Evolutionary conservation across 2,113 vertebrate species (phyloP).

Genomic region (Protomyctophum bolini): DNA sequence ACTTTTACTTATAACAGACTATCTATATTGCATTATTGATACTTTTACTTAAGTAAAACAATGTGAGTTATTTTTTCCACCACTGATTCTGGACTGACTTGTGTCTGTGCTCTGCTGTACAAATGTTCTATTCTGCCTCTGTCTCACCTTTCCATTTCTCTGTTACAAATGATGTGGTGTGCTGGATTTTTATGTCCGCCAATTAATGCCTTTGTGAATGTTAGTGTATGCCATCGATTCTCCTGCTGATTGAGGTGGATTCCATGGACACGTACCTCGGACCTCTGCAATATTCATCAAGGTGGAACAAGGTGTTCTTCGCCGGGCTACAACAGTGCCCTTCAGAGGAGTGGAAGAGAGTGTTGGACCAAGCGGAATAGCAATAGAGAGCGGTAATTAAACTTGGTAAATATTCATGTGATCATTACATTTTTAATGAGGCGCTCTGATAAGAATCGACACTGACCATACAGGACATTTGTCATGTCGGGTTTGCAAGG

Average conservation of each 20-base stretch:
- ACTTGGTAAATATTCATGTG: slow-evolving; percentile 78
- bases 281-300: slow-evolving; percentile 76
- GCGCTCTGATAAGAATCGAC: slow-evolving; percentile 61
- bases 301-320: slow-evolving; percentile 52
- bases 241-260: slow-evolving; percentile 66
- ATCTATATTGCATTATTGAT: no score
- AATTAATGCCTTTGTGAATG: slow-evolving; percentile 69
- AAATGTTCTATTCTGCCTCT: slow-evolving; percentile 49
- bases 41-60: no score
- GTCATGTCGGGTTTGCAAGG: slow-evolving; percentile 64
- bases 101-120: slow-evolving; percentile 33
- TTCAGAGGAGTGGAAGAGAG: slow-evolving; percentile 34
- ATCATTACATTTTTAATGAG: slow-evolving; percentile 77
- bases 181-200: slow-evolving; percentile 66
- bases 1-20: no score
- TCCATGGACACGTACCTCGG: slow-evolving; percentile 48
- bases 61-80: background rate
- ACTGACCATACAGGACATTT: slow-evolving; percentile 66
- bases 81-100: background rate
- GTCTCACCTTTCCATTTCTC: slow-evolving; percentile 28
- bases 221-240: slow-evolving; percentile 69
- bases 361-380: slow-evolving; percentile 30
- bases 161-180: slow-evolving; percentile 56
- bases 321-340: slow-evolving; percentile 56
- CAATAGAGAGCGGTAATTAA: slow-evolving; percentile 70